These are phyloP conservation scores for Acrobasis repandana DNA, from an alignment of 2,888 invertebrate genomes.

Conservation along the genomic window DNA sequence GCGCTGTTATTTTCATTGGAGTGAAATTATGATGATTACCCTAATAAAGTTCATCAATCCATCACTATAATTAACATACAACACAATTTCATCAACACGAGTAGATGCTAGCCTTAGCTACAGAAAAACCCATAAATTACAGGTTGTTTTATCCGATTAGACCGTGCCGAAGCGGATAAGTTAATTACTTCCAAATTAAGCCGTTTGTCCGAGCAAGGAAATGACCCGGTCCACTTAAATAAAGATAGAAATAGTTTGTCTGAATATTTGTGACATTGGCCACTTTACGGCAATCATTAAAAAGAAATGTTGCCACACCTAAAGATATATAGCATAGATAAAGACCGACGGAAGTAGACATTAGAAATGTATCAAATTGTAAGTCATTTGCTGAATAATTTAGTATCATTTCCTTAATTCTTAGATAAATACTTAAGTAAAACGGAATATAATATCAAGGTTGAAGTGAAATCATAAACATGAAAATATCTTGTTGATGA, in stretches of 20 bases:
- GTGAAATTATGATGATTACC: too few relatives aligned
- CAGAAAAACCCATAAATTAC: background rate
- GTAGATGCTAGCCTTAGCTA: too few relatives aligned
- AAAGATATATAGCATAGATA: background rate
- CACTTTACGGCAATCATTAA: slow-evolving; percentile 1
- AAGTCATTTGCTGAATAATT: background rate
- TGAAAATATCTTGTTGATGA: too few relatives aligned
- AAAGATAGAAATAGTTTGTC: background rate
- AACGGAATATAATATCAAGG: background rate
- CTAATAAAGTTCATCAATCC: too few relatives aligned
- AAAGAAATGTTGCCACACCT: slow-evolving; percentile 3
- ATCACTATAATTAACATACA: too few relatives aligned
- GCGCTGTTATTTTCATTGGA: too few relatives aligned
- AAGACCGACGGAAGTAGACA: slow-evolving; percentile 6
- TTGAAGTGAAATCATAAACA: background rate
- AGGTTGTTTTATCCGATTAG: background rate
- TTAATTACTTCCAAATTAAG: slow-evolving; percentile 18
- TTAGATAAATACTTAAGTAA: background rate
- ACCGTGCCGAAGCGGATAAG: slow-evolving; percentile 21
- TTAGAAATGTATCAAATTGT: slow-evolving; percentile 5
- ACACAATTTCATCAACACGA: too few relatives aligned
- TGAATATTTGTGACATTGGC: slow-evolving; percentile 14
- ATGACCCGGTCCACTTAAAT: slow-evolving; percentile 16
- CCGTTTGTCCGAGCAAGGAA: slow-evolving; percentile 9
- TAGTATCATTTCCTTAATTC: too few relatives aligned